These are phyloP conservation scores for Araneus ventricosus DNA, from an alignment of 1,140 invertebrate species.

Conservation along the genomic window DNA sequence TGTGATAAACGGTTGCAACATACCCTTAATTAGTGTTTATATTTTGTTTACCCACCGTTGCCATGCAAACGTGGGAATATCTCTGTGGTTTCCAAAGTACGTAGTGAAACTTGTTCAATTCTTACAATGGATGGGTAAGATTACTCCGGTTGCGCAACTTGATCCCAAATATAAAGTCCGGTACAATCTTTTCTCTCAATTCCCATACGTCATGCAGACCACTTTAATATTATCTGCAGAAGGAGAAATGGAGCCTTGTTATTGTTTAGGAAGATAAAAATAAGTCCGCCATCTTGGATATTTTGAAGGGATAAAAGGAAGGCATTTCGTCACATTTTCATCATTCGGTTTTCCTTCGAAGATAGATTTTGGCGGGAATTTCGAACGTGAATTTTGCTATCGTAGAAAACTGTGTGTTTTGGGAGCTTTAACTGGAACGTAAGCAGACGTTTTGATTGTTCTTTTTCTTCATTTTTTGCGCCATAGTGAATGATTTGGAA, in stretches of 20 bases:
- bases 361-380: neutral
- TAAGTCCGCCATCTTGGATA: neutral
- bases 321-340: neutral
- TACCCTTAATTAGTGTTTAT: neutral
- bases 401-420: neutral
- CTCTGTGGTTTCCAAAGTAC: neutral
- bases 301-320: neutral
- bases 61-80: neutral
- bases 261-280: slow-evolving; percentile 6
- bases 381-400: neutral
- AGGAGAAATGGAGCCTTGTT: neutral
- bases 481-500: too few species aligned
- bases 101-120: neutral
- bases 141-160: neutral
- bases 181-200: neutral
- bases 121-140: neutral
- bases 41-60: neutral
- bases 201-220: neutral
- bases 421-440: neutral
- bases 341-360: neutral
- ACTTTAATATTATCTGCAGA: slow-evolving; percentile 21
- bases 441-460: neutral
- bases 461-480: neutral
- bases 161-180: slow-evolving; percentile 27
- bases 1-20: too few species aligned